Evolutionary conservation across 1,140 invertebrate species (phyloP).

Genomic region (Wiebesia pumilae): DNA sequence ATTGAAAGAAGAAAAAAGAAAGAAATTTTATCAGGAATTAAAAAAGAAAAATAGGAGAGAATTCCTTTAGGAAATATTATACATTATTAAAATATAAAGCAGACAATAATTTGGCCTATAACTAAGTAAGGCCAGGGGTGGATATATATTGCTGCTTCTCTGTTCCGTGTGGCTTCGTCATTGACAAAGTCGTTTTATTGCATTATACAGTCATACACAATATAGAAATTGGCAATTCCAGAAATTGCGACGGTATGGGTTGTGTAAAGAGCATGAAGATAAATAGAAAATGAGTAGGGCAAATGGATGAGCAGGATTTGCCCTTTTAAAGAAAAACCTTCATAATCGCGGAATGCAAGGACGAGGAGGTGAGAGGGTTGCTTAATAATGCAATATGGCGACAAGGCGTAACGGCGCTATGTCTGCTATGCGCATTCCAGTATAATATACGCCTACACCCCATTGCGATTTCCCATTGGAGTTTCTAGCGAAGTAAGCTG

Average conservation of each 20-base stretch:
- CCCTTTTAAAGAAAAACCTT: conserved; percentile 70
- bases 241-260: background rate
- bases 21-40: no score
- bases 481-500: conserved; percentile 55
- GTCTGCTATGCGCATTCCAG: conserved; percentile 71
- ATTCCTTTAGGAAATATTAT: no score
- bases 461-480: background rate
- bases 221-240: background rate
- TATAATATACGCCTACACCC: conserved; percentile 66
- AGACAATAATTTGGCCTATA: no score
- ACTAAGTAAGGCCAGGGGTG: no score
- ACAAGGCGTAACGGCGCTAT: conserved; percentile 70
- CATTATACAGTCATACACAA: background rate
- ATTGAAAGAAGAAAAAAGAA: no score
- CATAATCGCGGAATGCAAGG: conserved; percentile 73
- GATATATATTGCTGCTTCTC: no score
- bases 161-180: no score
- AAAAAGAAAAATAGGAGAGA: no score
- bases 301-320: conserved; percentile 50
- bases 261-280: background rate
- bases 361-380: conserved; percentile 58
- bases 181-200: no score
- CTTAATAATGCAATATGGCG: conserved; percentile 72
- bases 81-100: no score
- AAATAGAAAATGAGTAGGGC: background rate